Conservation (phyloP, 2,113 vertebrate species). For the Ivindomyrus marchei region DNA sequence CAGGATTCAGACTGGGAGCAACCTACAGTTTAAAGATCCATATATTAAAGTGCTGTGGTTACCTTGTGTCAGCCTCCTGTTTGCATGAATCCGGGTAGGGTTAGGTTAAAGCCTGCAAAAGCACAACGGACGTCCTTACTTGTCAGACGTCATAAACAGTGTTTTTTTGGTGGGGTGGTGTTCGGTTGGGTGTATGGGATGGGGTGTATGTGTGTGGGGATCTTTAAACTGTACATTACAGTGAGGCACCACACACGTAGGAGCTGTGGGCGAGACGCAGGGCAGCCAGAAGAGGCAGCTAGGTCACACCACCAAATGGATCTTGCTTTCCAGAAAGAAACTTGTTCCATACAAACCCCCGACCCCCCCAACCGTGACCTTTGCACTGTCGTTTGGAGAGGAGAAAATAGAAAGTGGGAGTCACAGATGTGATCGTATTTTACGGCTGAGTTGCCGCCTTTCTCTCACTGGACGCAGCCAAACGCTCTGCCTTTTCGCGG, state of each 20-base stretch:
- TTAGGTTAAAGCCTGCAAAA: background rate
- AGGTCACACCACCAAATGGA: background rate
- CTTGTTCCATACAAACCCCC: background rate
- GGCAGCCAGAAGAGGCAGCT: background rate
- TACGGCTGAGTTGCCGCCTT: background rate
- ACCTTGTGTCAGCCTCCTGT: background rate
- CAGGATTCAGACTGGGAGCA: background rate
- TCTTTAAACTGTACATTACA: background rate
- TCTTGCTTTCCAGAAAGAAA: background rate
- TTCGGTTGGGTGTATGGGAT: background rate
- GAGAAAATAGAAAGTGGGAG: background rate
- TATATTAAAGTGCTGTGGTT: background rate
- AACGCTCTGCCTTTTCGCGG: background rate
- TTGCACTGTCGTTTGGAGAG: background rate
- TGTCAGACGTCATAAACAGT: background rate
- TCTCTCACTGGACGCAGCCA: background rate
- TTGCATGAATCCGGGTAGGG: background rate
- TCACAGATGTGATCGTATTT: background rate
- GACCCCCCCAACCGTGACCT: background rate
- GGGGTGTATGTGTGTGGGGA: background rate
- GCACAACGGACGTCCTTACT: background rate
- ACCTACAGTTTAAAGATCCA: background rate
- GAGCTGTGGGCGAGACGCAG: background rate
- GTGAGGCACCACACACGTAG: background rate
- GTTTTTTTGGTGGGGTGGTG: background rate